phyloP scores from a whole-genome alignment of 2,797 vertebrate species.

The Acrossocheilus fasciatus region DNA sequence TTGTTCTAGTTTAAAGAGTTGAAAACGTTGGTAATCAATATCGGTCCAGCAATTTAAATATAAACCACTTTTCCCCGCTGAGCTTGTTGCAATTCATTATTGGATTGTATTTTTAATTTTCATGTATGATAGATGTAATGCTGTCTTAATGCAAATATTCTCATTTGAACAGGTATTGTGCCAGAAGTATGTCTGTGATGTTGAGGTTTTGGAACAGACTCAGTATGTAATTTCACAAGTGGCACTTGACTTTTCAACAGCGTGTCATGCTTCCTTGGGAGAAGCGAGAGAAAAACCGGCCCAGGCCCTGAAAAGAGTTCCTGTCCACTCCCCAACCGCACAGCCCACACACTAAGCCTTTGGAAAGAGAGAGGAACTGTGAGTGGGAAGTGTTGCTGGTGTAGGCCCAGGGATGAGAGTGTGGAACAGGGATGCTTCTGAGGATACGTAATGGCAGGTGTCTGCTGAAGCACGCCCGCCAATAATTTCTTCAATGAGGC shows the following conservation, averaged over 20 bases:
- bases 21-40: background rate
- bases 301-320: slow-evolving; percentile 41
- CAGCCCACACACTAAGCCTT: slow-evolving; percentile 58
- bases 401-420: slow-evolving; percentile 55
- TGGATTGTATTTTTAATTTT: background rate
- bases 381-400: slow-evolving; percentile 63
- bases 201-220: slow-evolving; percentile 6
- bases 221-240: slow-evolving; percentile 29
- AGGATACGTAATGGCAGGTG: slow-evolving; percentile 64
- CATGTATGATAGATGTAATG: background rate
- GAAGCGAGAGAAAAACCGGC: slow-evolving; percentile 21
- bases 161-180: background rate
- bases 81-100: background rate
- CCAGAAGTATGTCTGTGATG: background rate
- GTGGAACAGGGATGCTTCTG: slow-evolving; percentile 55
- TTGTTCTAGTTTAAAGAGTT: background rate
- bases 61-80: background rate
- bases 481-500: slow-evolving; percentile 55
- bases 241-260: slow-evolving; percentile 46
- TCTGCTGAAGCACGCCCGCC: slow-evolving; percentile 51
- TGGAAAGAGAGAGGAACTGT: slow-evolving; percentile 49
- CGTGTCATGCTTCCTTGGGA: slow-evolving; percentile 26
- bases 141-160: background rate
- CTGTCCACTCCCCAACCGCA: slow-evolving; percentile 45
- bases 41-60: background rate